Conservation (phyloP, 2,888 invertebrate genomes). For the Habroteleia sp. region DNA sequence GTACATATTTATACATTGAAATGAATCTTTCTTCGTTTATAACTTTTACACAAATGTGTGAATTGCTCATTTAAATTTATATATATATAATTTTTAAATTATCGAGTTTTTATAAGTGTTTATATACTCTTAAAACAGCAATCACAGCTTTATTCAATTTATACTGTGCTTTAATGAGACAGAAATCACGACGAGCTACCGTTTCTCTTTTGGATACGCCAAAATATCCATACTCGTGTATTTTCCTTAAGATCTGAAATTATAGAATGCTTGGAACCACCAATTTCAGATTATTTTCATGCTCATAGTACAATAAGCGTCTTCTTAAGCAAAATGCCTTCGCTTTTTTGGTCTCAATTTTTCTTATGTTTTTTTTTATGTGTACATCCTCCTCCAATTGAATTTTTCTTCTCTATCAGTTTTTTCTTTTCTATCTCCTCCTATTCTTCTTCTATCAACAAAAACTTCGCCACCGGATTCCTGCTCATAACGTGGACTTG, state of each 20-base stretch:
- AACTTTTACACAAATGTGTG: too few species aligned
- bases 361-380: not conserved
- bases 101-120: too few species aligned
- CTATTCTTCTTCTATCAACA: conserved; percentile 1
- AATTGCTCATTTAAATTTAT: too few species aligned
- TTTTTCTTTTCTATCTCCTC: too few species aligned
- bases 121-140: too few species aligned
- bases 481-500: not conserved
- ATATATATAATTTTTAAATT: too few species aligned
- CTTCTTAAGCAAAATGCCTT: not conserved
- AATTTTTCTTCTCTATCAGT: not conserved
- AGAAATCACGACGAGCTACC: not conserved
- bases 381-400: not conserved
- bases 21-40: too few species aligned
- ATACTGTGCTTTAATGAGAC: too few species aligned
- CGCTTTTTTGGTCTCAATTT: not conserved
- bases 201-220: not conserved
- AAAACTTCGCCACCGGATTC: not conserved
- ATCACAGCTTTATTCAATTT: too few species aligned
- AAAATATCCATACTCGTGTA: conserved; percentile 1
- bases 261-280: not conserved
- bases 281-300: conserved; percentile 5
- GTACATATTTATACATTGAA: too few species aligned
- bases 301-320: not conserved
- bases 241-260: not conserved